Conservation (phyloP, 2,113 vertebrate species). For the Phaethornis superciliosus region DNA sequence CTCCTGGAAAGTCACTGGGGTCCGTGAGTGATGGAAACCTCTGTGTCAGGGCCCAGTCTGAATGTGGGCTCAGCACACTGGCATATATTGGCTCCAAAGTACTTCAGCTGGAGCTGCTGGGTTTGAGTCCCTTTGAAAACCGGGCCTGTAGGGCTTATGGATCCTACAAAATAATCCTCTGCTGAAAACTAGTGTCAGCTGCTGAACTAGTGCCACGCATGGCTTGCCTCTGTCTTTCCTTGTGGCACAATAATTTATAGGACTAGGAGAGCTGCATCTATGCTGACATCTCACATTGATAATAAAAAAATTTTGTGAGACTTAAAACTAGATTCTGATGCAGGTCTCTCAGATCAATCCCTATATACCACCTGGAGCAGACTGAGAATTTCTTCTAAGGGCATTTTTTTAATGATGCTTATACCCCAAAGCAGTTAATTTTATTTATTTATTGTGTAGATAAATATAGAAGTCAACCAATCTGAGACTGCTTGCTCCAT, state of each 20-base stretch:
- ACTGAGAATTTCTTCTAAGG: neutral
- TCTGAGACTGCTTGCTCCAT: neutral
- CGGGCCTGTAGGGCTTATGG: neutral
- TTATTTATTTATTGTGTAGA: neutral
- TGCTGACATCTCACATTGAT: neutral
- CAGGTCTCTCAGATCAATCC: neutral
- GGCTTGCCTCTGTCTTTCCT: neutral
- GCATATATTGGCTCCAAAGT: fast-evolving
- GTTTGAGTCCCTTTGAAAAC: neutral
- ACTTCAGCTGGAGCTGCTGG: neutral
- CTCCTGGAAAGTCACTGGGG: neutral
- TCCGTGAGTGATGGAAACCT: neutral
- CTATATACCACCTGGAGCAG: neutral
- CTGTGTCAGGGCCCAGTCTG: neutral
- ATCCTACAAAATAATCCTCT: neutral
- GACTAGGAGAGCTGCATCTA: neutral
- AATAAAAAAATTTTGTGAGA: neutral
- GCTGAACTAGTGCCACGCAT: neutral
- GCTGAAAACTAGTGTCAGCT: neutral
- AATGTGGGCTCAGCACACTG: neutral
- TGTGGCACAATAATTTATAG: neutral
- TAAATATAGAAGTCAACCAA: neutral
- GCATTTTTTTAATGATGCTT: neutral
- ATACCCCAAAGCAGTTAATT: neutral
- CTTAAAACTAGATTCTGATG: neutral